phyloP scores from a whole-genome alignment of 2,888 invertebrate species.

The Stenichneumon culpator region DNA sequence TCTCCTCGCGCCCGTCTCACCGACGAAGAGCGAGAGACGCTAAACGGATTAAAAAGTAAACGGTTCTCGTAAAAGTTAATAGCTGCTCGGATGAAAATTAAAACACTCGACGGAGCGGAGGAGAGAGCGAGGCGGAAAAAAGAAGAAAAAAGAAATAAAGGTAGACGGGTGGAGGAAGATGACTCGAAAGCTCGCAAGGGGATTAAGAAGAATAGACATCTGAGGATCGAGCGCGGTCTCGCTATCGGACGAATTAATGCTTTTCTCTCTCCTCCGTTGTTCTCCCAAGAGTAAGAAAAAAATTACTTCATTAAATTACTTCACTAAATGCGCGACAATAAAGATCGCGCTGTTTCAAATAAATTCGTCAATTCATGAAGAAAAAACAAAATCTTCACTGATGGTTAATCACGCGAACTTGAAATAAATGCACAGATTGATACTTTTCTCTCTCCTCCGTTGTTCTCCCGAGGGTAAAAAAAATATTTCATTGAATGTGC shows the following conservation, averaged over 20 bases:
- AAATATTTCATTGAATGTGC: no score
- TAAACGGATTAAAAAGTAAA: slow-evolving; percentile 85
- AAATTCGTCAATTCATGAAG: no score
- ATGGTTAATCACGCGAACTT: slow-evolving; percentile 40
- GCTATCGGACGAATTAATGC: slow-evolving; percentile 66
- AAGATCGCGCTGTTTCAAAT: no score
- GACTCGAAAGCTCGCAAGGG: slow-evolving; percentile 66
- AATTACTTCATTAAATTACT: neutral
- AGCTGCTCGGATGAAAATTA: slow-evolving; percentile 84
- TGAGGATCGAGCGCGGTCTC: slow-evolving; percentile 66
- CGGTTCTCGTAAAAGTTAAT: slow-evolving; percentile 84
- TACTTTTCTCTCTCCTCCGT: slow-evolving; percentile 36
- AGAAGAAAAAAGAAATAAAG: slow-evolving; percentile 27
- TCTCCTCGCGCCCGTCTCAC: slow-evolving; percentile 46
- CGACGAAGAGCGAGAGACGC: slow-evolving; percentile 71
- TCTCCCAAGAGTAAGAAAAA: slow-evolving; percentile 3
- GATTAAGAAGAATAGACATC: slow-evolving; percentile 68
- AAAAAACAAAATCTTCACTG: neutral
- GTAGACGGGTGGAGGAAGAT: slow-evolving; percentile 47
- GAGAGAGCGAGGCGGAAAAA: slow-evolving; percentile 28
- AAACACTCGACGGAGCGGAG: slow-evolving; percentile 79
- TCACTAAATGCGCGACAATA: no score
- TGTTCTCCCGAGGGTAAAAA: neutral
- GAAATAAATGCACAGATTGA: slow-evolving; percentile 41
- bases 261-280: slow-evolving; percentile 29